Conservation (phyloP, 2,113 vertebrate genomes). For the Psophia crepitans region DNA sequence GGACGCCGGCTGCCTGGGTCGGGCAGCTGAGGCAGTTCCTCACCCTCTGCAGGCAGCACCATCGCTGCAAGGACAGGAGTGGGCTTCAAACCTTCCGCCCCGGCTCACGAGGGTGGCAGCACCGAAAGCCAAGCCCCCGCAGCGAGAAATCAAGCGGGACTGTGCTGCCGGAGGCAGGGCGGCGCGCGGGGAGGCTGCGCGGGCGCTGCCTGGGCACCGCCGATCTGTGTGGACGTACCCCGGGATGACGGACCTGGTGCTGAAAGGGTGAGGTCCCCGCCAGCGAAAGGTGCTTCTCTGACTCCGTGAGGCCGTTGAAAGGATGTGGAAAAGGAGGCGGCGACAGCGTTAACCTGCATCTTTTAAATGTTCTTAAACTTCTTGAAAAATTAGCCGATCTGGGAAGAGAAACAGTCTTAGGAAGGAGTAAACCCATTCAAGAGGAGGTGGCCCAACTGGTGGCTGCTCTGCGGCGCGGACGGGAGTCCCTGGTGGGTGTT, state of each 20-base stretch:
- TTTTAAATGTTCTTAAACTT: neutral
- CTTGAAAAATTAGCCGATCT: neutral
- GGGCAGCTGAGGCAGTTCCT: neutral
- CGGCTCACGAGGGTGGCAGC: neutral
- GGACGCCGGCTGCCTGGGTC: neutral
- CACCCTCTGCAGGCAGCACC: neutral
- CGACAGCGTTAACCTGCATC: neutral
- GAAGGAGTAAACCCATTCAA: neutral
- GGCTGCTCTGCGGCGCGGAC: neutral
- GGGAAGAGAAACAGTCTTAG: neutral
- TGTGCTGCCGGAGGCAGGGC: neutral
- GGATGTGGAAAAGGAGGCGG: neutral
- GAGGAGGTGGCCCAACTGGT: neutral
- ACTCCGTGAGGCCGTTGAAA: neutral
- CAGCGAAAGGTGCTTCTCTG: neutral
- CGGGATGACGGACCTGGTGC: neutral
- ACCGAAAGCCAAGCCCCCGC: neutral
- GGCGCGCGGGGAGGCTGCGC: neutral
- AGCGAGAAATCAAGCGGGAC: neutral
- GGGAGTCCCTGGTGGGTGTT: neutral
- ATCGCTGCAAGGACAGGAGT: neutral
- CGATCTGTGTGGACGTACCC: accelerated
- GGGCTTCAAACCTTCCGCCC: neutral
- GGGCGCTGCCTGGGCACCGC: neutral
- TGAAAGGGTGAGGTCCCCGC: neutral